These are phyloP conservation scores for Alitta virens DNA, from an alignment of 2,888 invertebrate species.

Conservation along the genomic window DNA sequence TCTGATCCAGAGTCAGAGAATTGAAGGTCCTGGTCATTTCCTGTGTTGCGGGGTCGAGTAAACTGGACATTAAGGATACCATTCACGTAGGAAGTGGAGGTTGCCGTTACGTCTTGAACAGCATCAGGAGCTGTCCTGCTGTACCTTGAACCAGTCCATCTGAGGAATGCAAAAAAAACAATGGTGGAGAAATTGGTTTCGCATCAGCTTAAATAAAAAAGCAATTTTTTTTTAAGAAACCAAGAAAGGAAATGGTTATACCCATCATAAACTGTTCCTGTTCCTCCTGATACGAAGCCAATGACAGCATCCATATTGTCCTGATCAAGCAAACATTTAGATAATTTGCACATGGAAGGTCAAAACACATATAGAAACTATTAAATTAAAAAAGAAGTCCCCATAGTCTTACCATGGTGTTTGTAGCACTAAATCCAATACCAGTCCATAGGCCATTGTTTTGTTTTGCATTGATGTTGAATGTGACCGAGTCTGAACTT, in stretches of 20 bases:
- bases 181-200: no score
- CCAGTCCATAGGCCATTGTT: constrained; percentile 46
- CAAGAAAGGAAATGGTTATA: not conserved
- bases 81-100: not conserved
- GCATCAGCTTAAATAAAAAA: no score
- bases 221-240: no score
- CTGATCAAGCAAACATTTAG: not conserved
- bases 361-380: no score
- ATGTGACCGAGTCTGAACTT: constrained; percentile 32
- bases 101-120: not conserved
- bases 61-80: constrained; percentile 8
- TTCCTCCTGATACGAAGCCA: not conserved
- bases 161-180: no score
- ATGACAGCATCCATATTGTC: constrained; percentile 4
- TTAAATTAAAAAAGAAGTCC: no score
- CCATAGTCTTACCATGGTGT: constrained; percentile 35
- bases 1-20: constrained; percentile 4
- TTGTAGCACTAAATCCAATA: constrained; percentile 51
- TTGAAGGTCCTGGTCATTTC: constrained; percentile 3
- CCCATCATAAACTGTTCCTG: constrained; percentile 5
- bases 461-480: constrained; percentile 42
- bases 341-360: no score
- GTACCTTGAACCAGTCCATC: no score
- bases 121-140: no score
- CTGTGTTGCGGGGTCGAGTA: constrained; percentile 2